These are phyloP conservation scores for Cyclopterus lumpus DNA, from an alignment of 2,797 vertebrate genomes.

Conservation along the genomic window DNA sequence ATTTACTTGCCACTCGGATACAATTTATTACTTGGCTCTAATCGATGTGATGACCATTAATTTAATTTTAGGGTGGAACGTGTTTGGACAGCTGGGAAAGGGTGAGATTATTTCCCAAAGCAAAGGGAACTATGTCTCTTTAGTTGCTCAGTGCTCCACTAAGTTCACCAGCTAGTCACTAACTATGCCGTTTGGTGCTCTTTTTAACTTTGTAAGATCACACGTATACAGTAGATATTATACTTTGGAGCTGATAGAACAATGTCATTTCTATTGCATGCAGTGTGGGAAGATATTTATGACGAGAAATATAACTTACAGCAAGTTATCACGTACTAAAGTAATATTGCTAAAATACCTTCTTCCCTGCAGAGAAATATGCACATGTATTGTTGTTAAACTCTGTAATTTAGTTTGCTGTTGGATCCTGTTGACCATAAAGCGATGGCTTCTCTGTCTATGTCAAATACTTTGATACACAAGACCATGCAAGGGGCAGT, in stretches of 20 bases:
- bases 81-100: no score
- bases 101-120: not conserved
- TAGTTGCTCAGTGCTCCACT: not conserved
- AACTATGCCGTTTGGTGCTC: not conserved
- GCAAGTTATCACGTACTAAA: not conserved
- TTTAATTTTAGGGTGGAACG: not conserved
- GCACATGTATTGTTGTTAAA: not conserved
- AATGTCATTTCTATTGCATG: not conserved
- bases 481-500: not conserved
- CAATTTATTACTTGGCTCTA: not conserved
- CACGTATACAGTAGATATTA: not conserved
- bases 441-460: not conserved
- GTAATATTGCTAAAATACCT: no score
- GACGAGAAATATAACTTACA: not conserved
- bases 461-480: slow-evolving; percentile 6
- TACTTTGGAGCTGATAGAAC: not conserved
- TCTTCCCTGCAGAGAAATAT: not conserved
- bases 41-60: no score
- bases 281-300: not conserved
- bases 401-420: not conserved
- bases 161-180: not conserved
- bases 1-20: not conserved
- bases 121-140: not conserved
- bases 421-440: slow-evolving; percentile 2
- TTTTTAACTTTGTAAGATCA: not conserved